Base-by-base conservation (phyloP, 2,888 invertebrate species). In the Hymenopus coronatus region DNA sequence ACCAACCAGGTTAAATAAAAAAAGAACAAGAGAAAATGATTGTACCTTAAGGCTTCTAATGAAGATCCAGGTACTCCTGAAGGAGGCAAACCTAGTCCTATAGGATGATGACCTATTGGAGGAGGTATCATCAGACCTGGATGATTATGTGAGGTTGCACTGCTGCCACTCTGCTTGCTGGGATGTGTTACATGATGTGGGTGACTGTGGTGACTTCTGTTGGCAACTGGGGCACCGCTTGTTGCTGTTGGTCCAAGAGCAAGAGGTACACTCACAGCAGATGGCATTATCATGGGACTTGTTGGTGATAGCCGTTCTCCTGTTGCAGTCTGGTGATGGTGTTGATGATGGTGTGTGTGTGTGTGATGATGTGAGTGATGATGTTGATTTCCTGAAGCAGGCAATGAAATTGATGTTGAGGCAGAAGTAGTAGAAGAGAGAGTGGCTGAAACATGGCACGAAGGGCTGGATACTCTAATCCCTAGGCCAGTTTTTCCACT, bases 11-110 rank as follows among this genome's bases (percentile, higher is more conserved):
- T n/a, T n/a, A n/a, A n/a, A n/a, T n/a, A n/a, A n/a, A n/a, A n/a
- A n/a, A n/a, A n/a, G n/a, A n/a, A n/a, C n/a, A 40, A 40, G 2
- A 40, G 12, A 12, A 40, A 40, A 40, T 40, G 20, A 70, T 20
- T 70, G 6, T 87, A 90, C 90, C 90, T 93, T 90, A 97, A 93
- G 87, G 96, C 97, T 91, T 97, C 97, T 92, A 97, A 93, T 0
- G 96, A 96, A 92, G 95, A 95, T 46, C 94, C 94, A 0, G 95
- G 95, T 83, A 95, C 94, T 3, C 95, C 86, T 6, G 91, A 85
- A 2, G 91, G 91, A 27, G 89, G 89, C 20, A 89, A 86, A 15
- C 90, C 88, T 82, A 89, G 25, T 1, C 89, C 88, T 90, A 91
- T 86, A 87, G 90, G 85, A 82, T 95, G 95, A 92, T 95, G 95